phyloP scores from a whole-genome alignment of 2,113 vertebrate species.

The Anhinga anhinga region DNA sequence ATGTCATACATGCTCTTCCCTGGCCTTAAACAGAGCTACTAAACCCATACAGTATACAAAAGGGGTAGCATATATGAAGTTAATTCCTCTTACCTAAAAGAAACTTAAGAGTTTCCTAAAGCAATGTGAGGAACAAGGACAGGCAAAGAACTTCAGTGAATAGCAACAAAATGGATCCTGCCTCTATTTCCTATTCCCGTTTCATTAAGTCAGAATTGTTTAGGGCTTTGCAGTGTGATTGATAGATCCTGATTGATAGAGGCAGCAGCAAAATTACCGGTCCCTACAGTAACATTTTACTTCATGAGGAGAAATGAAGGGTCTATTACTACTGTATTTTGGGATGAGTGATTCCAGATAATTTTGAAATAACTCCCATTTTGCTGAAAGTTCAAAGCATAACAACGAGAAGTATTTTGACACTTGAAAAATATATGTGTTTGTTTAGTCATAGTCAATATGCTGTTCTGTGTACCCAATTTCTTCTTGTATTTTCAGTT shows the following conservation, averaged over 20 bases:
- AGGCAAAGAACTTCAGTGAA: neutral
- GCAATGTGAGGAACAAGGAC: neutral
- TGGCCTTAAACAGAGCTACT: neutral
- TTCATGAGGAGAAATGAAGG: neutral
- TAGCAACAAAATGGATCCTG: neutral
- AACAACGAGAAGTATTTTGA: neutral
- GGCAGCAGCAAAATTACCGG: neutral
- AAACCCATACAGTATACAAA: neutral
- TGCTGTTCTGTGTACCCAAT: neutral
- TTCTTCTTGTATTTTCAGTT: neutral
- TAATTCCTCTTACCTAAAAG: neutral
- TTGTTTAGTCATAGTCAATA: neutral
- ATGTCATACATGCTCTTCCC: neutral
- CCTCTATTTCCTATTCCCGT: neutral
- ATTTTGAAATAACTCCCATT: neutral
- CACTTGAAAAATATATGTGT: neutral
- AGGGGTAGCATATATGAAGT: neutral
- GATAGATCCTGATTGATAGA: constrained; percentile 3
- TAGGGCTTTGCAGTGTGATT: neutral
- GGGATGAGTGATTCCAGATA: neutral
- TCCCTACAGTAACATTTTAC: neutral
- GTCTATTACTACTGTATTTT: neutral
- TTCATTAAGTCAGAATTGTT: neutral
- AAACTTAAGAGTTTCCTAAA: neutral
- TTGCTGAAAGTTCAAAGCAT: neutral